Evolutionary conservation across 2,113 vertebrate genomes (phyloP), one percentile per base, ranked within the genome.

Genomic region (Calidris pugnax): DNA sequence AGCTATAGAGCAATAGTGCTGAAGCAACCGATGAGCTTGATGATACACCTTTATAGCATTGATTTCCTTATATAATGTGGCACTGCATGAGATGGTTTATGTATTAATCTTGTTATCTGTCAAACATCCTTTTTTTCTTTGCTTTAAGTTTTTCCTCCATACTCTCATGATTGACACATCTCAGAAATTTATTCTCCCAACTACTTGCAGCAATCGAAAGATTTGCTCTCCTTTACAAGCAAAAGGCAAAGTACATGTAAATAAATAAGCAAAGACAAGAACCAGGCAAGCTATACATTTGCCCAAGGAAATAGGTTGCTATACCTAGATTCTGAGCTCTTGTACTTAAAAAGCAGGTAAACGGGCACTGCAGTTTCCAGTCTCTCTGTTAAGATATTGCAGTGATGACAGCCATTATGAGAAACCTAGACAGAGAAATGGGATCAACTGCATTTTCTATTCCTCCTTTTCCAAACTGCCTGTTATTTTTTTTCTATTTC

Each of bases 401-500:
- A 67, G 17, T 45, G 73, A 55, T 60, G 47, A 76, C 6, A 79
- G 22, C 6, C 48, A 20, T 73, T 74, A 27, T 56, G 41, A 86
- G 41, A 59, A 56, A 62, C 66, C 4, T 74, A 37, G 28, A 37
- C 47, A 30, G 27, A 93, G 20, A 76, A 19, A 37, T 35, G 12
- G 23, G 37, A 0, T 1, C 17, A 26, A 2, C 4, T 32, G 33
- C 19, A 3, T 2, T 84, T 62, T 79, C 8, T 0, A 0, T 57
- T 86, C 35, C 26, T 87, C 3, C 11, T 77, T 78, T 81, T 72
- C 28, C 69, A 74, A 75, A 39, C 9, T 50, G n/a, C 20, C 39
- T 80, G 20, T 26, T 41, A 10, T 12, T 1, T 17, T 71, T 87
- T 87, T 78, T 57, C 37, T 85, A 0, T 74, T 90, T 95, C 28